Evolutionary conservation across 2,797 vertebrate genomes (phyloP).

Genomic region (Dallia pectoralis): DNA sequence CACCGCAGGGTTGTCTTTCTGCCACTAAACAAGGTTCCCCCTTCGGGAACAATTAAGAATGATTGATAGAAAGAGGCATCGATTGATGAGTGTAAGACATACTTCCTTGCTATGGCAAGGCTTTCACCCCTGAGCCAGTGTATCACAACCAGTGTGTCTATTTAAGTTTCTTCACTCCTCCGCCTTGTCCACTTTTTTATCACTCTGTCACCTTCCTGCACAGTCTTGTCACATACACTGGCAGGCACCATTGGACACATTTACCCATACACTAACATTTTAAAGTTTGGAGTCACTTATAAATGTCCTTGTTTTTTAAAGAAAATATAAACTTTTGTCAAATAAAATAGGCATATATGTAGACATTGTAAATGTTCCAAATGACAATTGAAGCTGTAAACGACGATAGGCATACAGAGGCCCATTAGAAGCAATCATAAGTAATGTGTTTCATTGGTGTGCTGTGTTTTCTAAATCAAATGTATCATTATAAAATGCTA

Average conservation of each 20-base stretch:
- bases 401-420: no score
- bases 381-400: no score
- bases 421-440: no score
- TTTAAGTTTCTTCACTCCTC: neutral
- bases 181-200: neutral
- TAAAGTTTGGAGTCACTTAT: neutral
- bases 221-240: neutral
- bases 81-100: slow-evolving; percentile 17
- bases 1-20: neutral
- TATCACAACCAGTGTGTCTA: neutral
- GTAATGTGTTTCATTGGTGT: no score
- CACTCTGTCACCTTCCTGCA: neutral
- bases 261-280: slow-evolving; percentile 7
- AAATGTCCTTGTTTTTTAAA: no score
- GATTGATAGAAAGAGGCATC: slow-evolving; percentile 14
- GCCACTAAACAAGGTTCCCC: slow-evolving; percentile 1
- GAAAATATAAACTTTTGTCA: no score
- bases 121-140: slow-evolving; percentile 1
- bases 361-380: no score
- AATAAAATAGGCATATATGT: no score
- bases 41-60: slow-evolving; percentile 13
- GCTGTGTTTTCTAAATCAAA: no score
- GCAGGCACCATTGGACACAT: neutral
- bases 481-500: no score
- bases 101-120: neutral